Conservation (phyloP, 2,797 vertebrate genomes). For the Aulostomus chinensis region DNA sequence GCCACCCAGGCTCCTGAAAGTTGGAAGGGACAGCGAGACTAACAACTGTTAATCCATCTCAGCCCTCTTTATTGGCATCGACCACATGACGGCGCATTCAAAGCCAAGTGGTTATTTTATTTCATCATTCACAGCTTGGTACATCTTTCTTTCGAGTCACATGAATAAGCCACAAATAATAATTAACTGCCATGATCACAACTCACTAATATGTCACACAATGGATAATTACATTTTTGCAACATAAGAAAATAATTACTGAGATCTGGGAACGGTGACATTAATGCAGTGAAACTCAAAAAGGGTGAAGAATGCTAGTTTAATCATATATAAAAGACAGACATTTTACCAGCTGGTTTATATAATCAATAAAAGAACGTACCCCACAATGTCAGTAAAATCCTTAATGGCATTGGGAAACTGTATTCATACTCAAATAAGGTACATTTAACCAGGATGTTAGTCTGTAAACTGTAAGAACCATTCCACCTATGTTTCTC, state of each 20-base stretch:
- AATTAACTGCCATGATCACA: background rate
- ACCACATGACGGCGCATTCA: constrained; percentile 19
- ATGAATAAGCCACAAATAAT: background rate
- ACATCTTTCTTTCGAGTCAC: background rate
- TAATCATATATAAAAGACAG: background rate
- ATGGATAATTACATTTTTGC: background rate
- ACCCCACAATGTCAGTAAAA: too few relatives aligned
- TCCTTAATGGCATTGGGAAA: too few relatives aligned
- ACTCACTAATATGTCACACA: background rate
- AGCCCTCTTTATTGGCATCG: constrained; percentile 20
- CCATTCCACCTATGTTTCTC: too few relatives aligned
- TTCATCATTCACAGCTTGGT: background rate
- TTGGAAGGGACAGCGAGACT: constrained; percentile 8
- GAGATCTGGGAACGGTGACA: background rate
- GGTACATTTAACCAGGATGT: too few relatives aligned
- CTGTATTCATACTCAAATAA: too few relatives aligned
- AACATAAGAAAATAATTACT: background rate
- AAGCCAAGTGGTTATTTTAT: constrained; percentile 17
- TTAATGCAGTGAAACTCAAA: background rate
- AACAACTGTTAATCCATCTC: constrained; percentile 31
- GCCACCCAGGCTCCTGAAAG: constrained; percentile 8
- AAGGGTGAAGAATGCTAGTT: background rate
- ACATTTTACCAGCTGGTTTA: too few relatives aligned
- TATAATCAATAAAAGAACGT: too few relatives aligned
- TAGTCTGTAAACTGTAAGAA: too few relatives aligned